A percentile compares a stretch with the other conserved stretches of the same genome.
These are phyloP conservation scores for Chaenogobius annularis DNA, from an alignment of 2,113 vertebrate species.

Conservation along the genomic window DNA sequence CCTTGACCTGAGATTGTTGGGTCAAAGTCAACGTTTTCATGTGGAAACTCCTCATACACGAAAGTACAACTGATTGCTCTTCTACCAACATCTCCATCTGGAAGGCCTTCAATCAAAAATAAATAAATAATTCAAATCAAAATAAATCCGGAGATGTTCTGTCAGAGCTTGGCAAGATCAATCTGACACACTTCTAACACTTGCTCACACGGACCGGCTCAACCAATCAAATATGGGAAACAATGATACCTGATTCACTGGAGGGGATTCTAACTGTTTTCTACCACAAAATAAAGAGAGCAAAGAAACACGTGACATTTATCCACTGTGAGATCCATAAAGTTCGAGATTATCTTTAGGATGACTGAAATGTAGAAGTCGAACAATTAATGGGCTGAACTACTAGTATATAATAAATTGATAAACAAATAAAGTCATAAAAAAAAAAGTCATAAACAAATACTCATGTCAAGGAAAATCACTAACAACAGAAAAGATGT, in stretches of 20 bases:
- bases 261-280: neutral
- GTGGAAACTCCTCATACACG: neutral
- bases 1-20: neutral
- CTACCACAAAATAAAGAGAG: neutral
- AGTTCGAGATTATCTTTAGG: too few relatives aligned
- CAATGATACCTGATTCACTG: constrained; percentile 6
- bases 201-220: neutral
- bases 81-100: constrained; percentile 4
- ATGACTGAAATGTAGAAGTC: too few relatives aligned
- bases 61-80: neutral
- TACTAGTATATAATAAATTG: too few relatives aligned
- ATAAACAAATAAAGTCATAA: too few relatives aligned
- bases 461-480: neutral
- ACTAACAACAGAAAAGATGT: neutral
- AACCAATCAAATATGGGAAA: neutral
- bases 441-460: too few relatives aligned
- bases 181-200: constrained; percentile 11
- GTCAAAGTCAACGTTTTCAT: constrained; percentile 6
- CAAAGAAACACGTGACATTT: neutral
- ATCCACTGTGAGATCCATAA: neutral
- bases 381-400: too few relatives aligned
- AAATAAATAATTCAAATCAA: neutral
- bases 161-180: constrained; percentile 24
- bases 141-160: neutral
- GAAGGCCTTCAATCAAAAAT: neutral